Evolutionary conservation across 2,888 invertebrate genomes (phyloP).

Genomic region (Protophormia terraenovae): DNA sequence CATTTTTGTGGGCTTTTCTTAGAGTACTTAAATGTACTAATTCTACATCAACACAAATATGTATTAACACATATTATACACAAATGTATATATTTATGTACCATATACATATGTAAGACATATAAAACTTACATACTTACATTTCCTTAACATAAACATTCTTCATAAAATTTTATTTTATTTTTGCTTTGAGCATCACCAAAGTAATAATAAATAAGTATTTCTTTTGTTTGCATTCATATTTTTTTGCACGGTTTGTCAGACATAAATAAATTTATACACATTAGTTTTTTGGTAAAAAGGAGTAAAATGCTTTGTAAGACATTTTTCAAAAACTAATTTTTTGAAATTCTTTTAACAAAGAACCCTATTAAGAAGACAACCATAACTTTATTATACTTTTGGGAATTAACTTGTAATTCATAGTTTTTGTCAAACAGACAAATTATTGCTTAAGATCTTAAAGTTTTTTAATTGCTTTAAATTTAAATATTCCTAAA

Average conservation of each 20-base stretch:
- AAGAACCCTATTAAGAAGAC: not conserved
- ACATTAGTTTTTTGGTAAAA: not conserved
- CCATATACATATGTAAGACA: not conserved
- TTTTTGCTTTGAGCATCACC: conserved; percentile 25
- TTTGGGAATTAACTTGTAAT: not conserved
- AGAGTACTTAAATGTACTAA: not conserved
- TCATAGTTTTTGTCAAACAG: not conserved
- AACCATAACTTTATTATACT: not conserved
- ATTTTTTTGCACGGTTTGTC: not conserved
- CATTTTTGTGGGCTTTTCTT: conserved; percentile 17
- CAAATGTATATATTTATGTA: not conserved
- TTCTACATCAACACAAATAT: not conserved
- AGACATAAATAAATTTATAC: not conserved
- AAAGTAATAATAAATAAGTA: not conserved
- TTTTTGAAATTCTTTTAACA: not conserved
- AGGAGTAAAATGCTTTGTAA: not conserved
- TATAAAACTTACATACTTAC: not conserved
- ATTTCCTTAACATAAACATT: conserved; percentile 32
- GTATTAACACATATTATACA: conserved; percentile 11
- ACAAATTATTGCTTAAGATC: not conserved
- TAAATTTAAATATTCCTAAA: too few species aligned
- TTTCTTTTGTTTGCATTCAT: not conserved
- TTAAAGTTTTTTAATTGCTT: not conserved
- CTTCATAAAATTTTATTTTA: conserved; percentile 31
- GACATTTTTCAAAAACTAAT: not conserved